These are phyloP conservation scores for Ictidomys tridecemlineatus DNA, from an alignment of 2,113 vertebrate genomes.

Conservation along the genomic window DNA sequence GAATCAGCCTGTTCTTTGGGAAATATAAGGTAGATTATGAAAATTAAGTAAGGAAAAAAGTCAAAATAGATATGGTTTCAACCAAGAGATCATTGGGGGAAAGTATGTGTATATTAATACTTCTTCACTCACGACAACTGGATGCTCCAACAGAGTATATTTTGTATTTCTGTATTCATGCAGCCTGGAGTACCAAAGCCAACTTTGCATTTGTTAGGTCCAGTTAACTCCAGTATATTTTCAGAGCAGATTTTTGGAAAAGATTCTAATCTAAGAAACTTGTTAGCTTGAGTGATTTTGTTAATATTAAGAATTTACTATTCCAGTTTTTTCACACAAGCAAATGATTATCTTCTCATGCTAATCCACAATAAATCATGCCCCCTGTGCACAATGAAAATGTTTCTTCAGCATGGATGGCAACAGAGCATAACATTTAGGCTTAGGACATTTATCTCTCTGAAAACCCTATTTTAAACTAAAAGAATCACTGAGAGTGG, in stretches of 20 bases:
- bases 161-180: neutral
- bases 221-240: neutral
- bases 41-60: conserved; percentile 75
- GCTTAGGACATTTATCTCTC: neutral
- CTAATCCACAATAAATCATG: neutral
- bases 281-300: neutral
- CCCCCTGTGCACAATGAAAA: conserved; percentile 27
- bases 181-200: neutral
- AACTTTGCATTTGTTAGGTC: neutral
- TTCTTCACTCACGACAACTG: conserved; percentile 3
- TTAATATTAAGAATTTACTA: conserved; percentile 3
- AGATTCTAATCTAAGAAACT: neutral
- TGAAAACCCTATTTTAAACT: neutral
- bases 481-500: neutral
- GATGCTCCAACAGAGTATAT: neutral
- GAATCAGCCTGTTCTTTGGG: conserved; percentile 77
- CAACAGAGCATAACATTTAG: neutral
- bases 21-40: conserved; percentile 64
- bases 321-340: neutral
- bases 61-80: conserved; percentile 63
- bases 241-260: conserved; percentile 30
- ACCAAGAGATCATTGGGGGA: conserved; percentile 44
- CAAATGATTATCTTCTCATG: neutral
- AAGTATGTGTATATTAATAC: conserved; percentile 66
- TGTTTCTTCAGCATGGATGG: neutral